phyloP scores from a whole-genome alignment of 2,888 invertebrate genomes.

The Callyntrura guangdongensis region DNA sequence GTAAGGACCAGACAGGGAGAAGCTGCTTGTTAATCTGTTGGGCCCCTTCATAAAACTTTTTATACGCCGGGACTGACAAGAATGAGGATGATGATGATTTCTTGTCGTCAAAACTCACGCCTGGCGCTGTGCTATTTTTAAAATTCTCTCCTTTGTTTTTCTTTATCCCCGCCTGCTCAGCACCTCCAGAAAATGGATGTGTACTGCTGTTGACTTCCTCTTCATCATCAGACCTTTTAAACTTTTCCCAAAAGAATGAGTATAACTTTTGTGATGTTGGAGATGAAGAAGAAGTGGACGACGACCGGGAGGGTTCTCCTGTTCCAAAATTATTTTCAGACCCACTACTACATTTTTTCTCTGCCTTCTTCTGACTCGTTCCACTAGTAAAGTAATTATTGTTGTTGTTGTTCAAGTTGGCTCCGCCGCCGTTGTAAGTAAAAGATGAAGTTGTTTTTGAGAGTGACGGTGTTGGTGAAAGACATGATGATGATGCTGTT shows the following conservation, averaged over 20 bases:
- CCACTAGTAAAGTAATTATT: constrained; percentile 74
- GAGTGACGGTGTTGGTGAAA: constrained; percentile 20
- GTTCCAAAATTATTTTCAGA: constrained; percentile 63
- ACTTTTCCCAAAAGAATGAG: constrained; percentile 73
- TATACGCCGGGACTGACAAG: constrained; percentile 19
- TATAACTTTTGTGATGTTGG: constrained; percentile 62
- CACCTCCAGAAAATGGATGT: constrained; percentile 28
- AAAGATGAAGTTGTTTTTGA: constrained; percentile 36
- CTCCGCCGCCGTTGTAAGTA: constrained; percentile 9
- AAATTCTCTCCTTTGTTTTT: constrained; percentile 36
- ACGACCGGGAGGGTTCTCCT: constrained; percentile 17
- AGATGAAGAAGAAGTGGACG: constrained; percentile 33
- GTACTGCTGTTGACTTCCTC: constrained; percentile 27
- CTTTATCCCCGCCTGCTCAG: background rate
- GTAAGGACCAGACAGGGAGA: constrained; percentile 72
- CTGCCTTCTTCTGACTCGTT: constrained; percentile 35
- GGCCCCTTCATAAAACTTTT: constrained; percentile 69
- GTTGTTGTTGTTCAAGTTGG: constrained; percentile 66
- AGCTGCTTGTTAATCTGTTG: constrained; percentile 68
- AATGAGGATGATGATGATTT: background rate
- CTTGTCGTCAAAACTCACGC: constrained; percentile 43
- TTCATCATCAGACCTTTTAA: constrained; percentile 68
- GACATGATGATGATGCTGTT: constrained; percentile 42
- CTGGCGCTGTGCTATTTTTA: constrained; percentile 32
- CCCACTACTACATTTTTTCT: background rate